Percentiles rank a stretch among this genome's conserved stretches.
phyloP scores from a whole-genome alignment of 2,888 invertebrate species.

The Xylophagus ater region DNA sequence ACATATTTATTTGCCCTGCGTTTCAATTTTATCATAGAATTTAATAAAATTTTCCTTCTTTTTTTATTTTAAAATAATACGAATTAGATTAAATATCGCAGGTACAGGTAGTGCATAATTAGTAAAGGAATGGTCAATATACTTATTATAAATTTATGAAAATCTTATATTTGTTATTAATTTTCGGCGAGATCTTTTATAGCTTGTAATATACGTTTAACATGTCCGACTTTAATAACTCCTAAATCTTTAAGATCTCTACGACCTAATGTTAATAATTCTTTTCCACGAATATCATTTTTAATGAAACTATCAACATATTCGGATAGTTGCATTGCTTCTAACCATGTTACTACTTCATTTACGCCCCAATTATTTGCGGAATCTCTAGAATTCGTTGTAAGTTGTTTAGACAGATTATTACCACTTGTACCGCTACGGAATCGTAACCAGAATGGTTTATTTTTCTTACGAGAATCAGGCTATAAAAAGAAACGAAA shows the following conservation, averaged over 20 bases:
- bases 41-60: too few relatives aligned
- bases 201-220: slow-evolving; percentile 87
- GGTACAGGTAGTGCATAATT: too few relatives aligned
- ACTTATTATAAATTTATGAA: not conserved
- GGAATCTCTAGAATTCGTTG: slow-evolving; percentile 41
- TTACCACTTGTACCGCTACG: slow-evolving; percentile 39
- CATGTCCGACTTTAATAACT: slow-evolving; percentile 89
- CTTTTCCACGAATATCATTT: slow-evolving; percentile 86
- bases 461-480: slow-evolving; percentile 48
- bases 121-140: too few relatives aligned
- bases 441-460: slow-evolving; percentile 59
- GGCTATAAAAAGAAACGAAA: slow-evolving; percentile 22
- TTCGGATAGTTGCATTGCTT: slow-evolving; percentile 75
- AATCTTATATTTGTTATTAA: slow-evolving; percentile 21
- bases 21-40: too few relatives aligned
- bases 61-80: too few relatives aligned
- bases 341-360: slow-evolving; percentile 86
- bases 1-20: too few relatives aligned
- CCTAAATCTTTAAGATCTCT: slow-evolving; percentile 84
- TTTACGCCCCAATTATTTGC: slow-evolving; percentile 68
- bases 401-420: slow-evolving; percentile 22
- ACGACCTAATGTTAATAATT: slow-evolving; percentile 74
- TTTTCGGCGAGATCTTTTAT: slow-evolving; percentile 62
- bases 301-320: slow-evolving; percentile 83
- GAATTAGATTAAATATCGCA: too few relatives aligned